These are phyloP conservation scores for Aporophyla lueneburgensis DNA, from an alignment of 2,888 invertebrate species.

Conservation along the genomic window DNA sequence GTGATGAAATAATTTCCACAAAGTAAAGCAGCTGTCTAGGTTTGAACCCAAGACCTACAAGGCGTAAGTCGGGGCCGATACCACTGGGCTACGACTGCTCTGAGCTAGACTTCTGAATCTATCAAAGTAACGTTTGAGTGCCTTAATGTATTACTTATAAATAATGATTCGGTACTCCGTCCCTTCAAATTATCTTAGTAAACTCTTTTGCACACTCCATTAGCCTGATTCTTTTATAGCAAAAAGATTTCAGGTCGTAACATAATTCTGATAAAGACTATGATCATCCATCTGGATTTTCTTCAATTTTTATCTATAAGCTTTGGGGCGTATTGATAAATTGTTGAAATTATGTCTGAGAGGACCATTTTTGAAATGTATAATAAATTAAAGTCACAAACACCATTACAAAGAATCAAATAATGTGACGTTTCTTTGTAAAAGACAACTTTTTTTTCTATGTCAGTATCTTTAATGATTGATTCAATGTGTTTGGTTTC, in stretches of 20 bases:
- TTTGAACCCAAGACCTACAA: too few relatives aligned
- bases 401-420: background rate
- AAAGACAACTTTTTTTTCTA: too few relatives aligned
- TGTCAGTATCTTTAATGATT: background rate
- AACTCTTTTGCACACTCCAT: constrained; percentile 35
- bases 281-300: constrained; percentile 19
- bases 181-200: constrained; percentile 16
- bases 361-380: background rate
- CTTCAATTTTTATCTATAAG: background rate
- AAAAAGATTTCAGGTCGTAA: constrained; percentile 33
- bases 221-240: constrained; percentile 24
- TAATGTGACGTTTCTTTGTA: background rate
- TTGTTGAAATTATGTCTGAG: background rate
- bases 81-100: too few relatives aligned
- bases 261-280: constrained; percentile 22
- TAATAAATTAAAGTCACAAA: background rate
- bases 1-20: too few relatives aligned
- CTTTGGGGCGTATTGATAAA: background rate
- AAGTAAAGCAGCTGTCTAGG: too few relatives aligned
- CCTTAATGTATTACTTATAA: constrained; percentile 34
- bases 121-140: background rate
- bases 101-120: constrained; percentile 14
- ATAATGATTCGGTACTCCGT: constrained; percentile 36
- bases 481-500: background rate
- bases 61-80: too few relatives aligned